phyloP scores from a whole-genome alignment of 2,113 vertebrate species.

The Muntiacus muntjak region DNA sequence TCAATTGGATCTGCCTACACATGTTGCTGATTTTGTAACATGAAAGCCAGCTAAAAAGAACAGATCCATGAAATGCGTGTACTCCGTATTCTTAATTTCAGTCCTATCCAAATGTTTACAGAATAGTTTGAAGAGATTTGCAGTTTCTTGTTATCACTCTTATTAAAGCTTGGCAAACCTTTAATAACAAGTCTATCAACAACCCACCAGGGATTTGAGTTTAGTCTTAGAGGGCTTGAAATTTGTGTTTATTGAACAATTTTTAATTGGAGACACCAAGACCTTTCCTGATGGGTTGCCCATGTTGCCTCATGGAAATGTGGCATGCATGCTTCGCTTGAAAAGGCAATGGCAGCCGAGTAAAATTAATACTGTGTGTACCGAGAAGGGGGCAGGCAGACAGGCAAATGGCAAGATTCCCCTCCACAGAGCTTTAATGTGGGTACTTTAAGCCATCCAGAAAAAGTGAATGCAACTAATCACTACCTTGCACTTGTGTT shows the following conservation, averaged over 20 bases:
- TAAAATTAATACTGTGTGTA: not conserved
- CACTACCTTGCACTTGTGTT: not conserved
- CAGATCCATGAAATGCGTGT: not conserved
- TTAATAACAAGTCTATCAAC: conserved; percentile 41
- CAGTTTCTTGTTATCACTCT: conserved; percentile 32
- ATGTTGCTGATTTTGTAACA: conserved; percentile 55
- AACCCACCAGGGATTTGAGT: conserved; percentile 38
- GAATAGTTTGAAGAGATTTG: conserved; percentile 29
- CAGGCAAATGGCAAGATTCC: not conserved
- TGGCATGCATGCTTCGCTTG: not conserved
- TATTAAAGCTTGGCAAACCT: conserved; percentile 53
- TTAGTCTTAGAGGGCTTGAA: conserved; percentile 7
- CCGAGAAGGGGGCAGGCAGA: not conserved
- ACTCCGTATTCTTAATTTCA: conserved; percentile 22
- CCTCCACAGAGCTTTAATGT: not conserved
- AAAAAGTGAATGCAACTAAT: not conserved
- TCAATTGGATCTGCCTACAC: not conserved
- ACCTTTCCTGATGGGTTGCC: conserved; percentile 42
- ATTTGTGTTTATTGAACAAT: conserved; percentile 28
- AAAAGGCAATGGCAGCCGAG: not conserved
- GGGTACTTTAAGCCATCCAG: not conserved
- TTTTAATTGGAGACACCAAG: conserved; percentile 46
- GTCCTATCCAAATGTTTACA: conserved; percentile 6
- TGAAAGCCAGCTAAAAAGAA: conserved; percentile 55
- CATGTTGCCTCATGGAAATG: not conserved